Evolutionary conservation across 1,140 invertebrate genomes (phyloP), one percentile per base, ranked within the genome.

Genomic region (Macrotrachela quadricornifera): DNA sequence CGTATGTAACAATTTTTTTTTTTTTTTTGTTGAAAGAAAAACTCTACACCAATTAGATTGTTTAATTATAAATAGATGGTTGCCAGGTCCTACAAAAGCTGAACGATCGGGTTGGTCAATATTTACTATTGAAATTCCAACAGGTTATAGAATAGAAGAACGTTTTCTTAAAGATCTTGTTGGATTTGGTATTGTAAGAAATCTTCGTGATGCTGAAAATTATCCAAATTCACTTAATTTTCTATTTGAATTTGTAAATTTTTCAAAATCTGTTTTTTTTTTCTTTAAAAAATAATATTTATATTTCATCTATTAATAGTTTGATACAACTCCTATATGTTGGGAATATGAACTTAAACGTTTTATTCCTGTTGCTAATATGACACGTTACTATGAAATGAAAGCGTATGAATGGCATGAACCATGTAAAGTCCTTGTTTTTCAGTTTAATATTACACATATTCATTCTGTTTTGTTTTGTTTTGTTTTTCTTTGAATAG

Each of bases 401-500:
- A 76, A 84, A 58, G 78, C 94, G 10, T 94, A 91, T 66, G 88
- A 94, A 71, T 94, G 90, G 63, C 94, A 94, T 73, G 80, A 88
- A 53, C 88, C 88, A 65, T 85, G 85, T 88, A 70, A 71, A 87
- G 86, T 65, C 73, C 77, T 90, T 47, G 64, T 82, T n/a, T 91
- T 92, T 69, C 94, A 90, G 64, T 92, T 95, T 65, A 81, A 91
- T 65, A 88, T 83, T 69, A 81, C 84, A 74, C 79, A 78, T 75
- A 57, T 59, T 47, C 43, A 51, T 18, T 30, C 30, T 45, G 16
- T 45, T 13, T 16, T 14, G 15, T 11, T 12, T 3, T 45, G 6
- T 16, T 51, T 45, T 45, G 2, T 49, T 15, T 4, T 3, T 3
- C 1, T 14, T 15, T 46, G 11, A 3, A 51, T 18, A 85, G 87